Conservation (phyloP, 2,113 vertebrate genomes). For the Saimiri boliviensis region DNA sequence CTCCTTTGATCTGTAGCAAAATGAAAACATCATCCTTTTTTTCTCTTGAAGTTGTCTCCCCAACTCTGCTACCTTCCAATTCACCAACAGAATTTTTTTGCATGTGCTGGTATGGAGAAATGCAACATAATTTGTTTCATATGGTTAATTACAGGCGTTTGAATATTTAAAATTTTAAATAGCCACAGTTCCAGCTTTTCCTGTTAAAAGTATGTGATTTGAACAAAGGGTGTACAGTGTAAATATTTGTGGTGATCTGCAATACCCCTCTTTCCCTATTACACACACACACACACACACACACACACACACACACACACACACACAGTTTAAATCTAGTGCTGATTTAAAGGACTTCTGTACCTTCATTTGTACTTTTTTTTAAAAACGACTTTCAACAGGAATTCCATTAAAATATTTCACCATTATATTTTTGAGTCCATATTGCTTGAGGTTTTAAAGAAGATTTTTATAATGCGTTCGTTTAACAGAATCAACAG, state of each 20-base stretch:
- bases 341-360: constrained; percentile 57
- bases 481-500: constrained; percentile 86
- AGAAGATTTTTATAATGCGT: constrained; percentile 82
- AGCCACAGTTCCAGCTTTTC: constrained; percentile 70
- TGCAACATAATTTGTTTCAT: constrained; percentile 75
- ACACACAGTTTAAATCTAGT: not conserved
- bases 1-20: constrained; percentile 83
- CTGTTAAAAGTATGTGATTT: constrained; percentile 74
- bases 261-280: constrained; percentile 64
- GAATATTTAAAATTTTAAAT: constrained; percentile 78
- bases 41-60: constrained; percentile 69
- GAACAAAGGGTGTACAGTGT: constrained; percentile 81
- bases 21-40: constrained; percentile 76
- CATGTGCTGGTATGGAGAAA: constrained; percentile 58
- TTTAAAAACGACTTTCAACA: constrained; percentile 47
- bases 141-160: constrained; percentile 72
- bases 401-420: constrained; percentile 75
- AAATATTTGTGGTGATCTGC: constrained; percentile 70
- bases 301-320: not conserved
- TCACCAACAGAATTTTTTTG: constrained; percentile 40
- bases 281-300: constrained; percentile 45
- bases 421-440: constrained; percentile 72
- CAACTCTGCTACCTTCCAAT: constrained; percentile 57
- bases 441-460: constrained; percentile 74
- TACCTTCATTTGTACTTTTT: constrained; percentile 64